These are phyloP conservation scores for Carterocephalus palaemon DNA, from an alignment of 2,888 invertebrate species.

Conservation along the genomic window DNA sequence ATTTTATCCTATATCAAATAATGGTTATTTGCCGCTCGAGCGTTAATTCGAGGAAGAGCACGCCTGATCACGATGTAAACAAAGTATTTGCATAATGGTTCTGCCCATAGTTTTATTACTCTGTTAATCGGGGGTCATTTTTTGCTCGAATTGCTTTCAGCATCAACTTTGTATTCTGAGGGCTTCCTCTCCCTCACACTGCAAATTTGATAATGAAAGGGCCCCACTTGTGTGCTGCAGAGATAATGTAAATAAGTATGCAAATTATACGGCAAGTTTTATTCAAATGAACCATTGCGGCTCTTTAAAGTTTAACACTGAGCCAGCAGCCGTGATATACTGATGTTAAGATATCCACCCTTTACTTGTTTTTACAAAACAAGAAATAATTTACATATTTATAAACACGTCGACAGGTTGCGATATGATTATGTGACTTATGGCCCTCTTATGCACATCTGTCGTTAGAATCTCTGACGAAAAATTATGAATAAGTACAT, in stretches of 20 bases:
- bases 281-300: slow-evolving; percentile 75
- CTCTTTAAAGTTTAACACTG: slow-evolving; percentile 69
- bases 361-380: slow-evolving; percentile 27
- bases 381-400: slow-evolving; percentile 19
- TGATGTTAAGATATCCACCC: slow-evolving; percentile 42
- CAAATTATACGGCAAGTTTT: slow-evolving; percentile 74
- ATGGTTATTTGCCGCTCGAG: not conserved
- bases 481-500: too few species aligned
- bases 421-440: slow-evolving; percentile 5
- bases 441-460: slow-evolving; percentile 2
- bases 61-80: slow-evolving; percentile 18
- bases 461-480: not conserved
- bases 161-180: slow-evolving; percentile 69
- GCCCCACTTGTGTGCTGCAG: slow-evolving; percentile 75
- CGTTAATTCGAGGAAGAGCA: slow-evolving; percentile 5
- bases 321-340: slow-evolving; percentile 53
- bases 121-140: slow-evolving; percentile 59
- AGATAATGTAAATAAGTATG: slow-evolving; percentile 79
- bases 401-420: slow-evolving; percentile 7
- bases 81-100: slow-evolving; percentile 26
- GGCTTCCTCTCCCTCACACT: slow-evolving; percentile 58
- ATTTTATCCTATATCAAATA: not conserved
- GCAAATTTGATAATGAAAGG: slow-evolving; percentile 77
- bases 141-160: slow-evolving; percentile 68
- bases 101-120: slow-evolving; percentile 50